Conservation (phyloP, 2,113 vertebrate genomes). For the Danionella cerebrum region DNA sequence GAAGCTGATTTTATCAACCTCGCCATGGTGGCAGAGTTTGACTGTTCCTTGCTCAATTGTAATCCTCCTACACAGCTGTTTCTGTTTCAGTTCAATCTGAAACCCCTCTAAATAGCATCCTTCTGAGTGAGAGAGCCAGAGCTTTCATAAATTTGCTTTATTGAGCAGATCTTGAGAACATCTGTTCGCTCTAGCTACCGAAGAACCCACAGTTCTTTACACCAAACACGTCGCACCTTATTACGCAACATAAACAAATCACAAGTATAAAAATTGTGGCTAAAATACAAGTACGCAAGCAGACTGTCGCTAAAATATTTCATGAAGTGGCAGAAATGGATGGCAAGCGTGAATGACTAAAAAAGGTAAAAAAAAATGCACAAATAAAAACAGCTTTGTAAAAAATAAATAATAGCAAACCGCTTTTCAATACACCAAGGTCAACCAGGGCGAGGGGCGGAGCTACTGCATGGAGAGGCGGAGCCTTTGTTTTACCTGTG, state of each 20-base stretch:
- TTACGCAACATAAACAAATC: conserved; percentile 1
- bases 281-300: conserved; percentile 12
- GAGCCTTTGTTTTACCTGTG: conserved; percentile 29
- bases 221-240: neutral
- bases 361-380: neutral
- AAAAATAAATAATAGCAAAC: conserved; percentile 36
- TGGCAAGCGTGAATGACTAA: neutral
- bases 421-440: neutral
- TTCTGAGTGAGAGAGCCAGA: neutral
- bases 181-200: neutral
- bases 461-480: neutral
- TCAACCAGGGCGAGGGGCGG: neutral
- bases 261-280: neutral
- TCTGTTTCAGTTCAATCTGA: no score
- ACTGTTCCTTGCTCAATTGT: no score
- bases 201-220: neutral
- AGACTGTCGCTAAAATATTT: neutral
- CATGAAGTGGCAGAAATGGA: neutral
- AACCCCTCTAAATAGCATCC: neutral
- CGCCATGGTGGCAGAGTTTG: no score
- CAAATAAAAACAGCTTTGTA: conserved; percentile 23
- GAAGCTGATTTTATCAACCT: no score
- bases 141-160: conserved; percentile 35
- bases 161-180: conserved; percentile 18
- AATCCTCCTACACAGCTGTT: no score